phyloP scores from a whole-genome alignment of 2,888 invertebrate species.

The Gandaritis pyraliata region DNA sequence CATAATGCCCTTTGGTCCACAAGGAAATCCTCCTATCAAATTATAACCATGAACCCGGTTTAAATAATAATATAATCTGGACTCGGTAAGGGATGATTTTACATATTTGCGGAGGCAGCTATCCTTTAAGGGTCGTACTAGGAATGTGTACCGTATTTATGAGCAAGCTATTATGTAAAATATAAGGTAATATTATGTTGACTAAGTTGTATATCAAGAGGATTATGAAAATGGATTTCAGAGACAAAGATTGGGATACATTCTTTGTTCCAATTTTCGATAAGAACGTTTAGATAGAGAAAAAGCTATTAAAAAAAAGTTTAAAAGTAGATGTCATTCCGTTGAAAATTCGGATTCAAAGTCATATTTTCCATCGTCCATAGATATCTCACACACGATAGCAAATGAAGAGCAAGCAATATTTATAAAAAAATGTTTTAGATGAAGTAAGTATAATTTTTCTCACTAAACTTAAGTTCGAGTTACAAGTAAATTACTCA shows the following conservation, averaged over 20 bases:
- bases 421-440: too few relatives aligned
- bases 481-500: too few relatives aligned
- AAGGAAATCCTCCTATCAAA: conserved; percentile 6
- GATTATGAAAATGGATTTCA: conserved; percentile 4
- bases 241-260: not conserved
- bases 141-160: conserved; percentile 29
- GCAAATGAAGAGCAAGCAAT: too few relatives aligned
- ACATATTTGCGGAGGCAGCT: conserved; percentile 31
- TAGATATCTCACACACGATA: too few relatives aligned
- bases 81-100: conserved; percentile 20
- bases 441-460: too few relatives aligned
- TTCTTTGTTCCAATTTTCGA: not conserved
- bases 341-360: too few relatives aligned
- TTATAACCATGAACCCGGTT: conserved; percentile 14
- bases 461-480: too few relatives aligned
- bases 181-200: conserved; percentile 12
- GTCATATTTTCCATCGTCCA: too few relatives aligned
- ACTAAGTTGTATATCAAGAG: conserved; percentile 15
- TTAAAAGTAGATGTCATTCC: too few relatives aligned
- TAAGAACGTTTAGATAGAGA: too few relatives aligned
- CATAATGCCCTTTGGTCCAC: not conserved
- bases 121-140: conserved; percentile 15
- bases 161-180: conserved; percentile 23
- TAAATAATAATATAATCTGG: conserved; percentile 17
- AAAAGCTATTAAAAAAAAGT: too few relatives aligned